Percentiles rank a stretch among this genome's conserved stretches.
These are phyloP conservation scores for Mus caroli DNA, from an alignment of 2,797 vertebrate genomes.

Conservation along the genomic window DNA sequence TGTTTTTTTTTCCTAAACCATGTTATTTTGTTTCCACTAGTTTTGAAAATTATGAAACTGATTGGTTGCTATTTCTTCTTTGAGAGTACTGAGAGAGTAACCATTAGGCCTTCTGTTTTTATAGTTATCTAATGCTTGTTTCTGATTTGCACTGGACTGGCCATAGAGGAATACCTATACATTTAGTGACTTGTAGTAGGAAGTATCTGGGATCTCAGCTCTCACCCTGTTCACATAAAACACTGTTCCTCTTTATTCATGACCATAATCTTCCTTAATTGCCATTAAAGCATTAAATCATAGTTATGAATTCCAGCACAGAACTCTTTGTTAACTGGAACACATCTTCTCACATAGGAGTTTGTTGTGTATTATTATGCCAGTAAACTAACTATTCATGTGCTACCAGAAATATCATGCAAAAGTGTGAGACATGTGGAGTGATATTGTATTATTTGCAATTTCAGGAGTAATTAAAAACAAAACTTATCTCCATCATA, in stretches of 20 bases:
- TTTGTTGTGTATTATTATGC: slow-evolving; percentile 45
- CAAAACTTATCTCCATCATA: slow-evolving; percentile 39
- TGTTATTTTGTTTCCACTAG: neutral
- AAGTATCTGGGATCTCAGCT: neutral
- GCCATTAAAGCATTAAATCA: slow-evolving; percentile 33
- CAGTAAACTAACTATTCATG: slow-evolving; percentile 62
- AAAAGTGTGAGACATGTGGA: slow-evolving; percentile 40
- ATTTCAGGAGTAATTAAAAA: slow-evolving; percentile 55
- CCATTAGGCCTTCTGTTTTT: neutral
- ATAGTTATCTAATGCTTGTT: neutral
- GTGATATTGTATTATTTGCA: slow-evolving; percentile 59
- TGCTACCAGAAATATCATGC: slow-evolving; percentile 61
- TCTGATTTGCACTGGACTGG: neutral
- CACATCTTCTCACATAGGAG: slow-evolving; percentile 42
- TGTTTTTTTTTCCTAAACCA: neutral
- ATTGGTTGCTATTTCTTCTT: slow-evolving; percentile 8
- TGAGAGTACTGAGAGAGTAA: neutral
- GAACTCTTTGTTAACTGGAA: slow-evolving; percentile 62
- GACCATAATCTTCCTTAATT: neutral
- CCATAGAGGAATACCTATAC: neutral
- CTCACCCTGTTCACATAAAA: neutral
- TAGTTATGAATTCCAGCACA: slow-evolving; percentile 61
- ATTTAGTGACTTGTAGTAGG: neutral
- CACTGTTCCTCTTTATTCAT: neutral
- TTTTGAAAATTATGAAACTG: neutral